Percentiles rank a stretch among this genome's conserved stretches.
phyloP scores from a whole-genome alignment of 2,113 vertebrate species.

The Pelodiscus sinensis region DNA sequence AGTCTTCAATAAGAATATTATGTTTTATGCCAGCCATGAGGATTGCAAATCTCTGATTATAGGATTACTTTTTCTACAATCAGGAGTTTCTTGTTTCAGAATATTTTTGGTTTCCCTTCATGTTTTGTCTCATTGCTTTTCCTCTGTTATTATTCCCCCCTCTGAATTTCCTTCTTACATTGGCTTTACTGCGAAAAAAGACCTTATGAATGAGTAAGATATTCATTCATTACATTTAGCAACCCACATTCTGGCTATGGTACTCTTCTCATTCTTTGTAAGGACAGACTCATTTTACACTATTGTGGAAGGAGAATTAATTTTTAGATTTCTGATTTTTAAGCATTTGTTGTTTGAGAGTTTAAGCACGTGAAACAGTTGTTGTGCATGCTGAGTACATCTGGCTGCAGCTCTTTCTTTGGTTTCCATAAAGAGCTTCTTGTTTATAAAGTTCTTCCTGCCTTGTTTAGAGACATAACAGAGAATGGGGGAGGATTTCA shows the following conservation, averaged over 20 bases:
- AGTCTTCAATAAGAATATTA: not conserved
- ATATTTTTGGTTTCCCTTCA: conserved; percentile 53
- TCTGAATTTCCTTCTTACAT: conserved; percentile 26
- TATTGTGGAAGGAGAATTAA: conserved; percentile 58
- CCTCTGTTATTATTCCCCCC: conserved; percentile 23
- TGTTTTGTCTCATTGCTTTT: conserved; percentile 49
- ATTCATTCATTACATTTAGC: conserved; percentile 65
- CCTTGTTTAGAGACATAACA: not conserved
- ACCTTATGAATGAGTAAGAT: conserved; percentile 53
- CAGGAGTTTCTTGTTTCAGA: conserved; percentile 12
- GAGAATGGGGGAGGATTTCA: not conserved
- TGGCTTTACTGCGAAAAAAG: conserved; percentile 49
- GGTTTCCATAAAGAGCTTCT: not conserved
- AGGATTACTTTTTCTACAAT: conserved; percentile 59
- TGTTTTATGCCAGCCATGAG: not conserved
- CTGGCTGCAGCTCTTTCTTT: conserved; percentile 3
- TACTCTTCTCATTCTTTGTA: conserved; percentile 31
- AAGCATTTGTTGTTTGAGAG: conserved; percentile 52
- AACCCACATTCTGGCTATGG: conserved; percentile 16
- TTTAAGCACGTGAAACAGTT: conserved; percentile 23
- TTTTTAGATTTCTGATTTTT: conserved; percentile 56
- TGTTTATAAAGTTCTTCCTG: not conserved
- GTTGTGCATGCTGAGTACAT: conserved; percentile 38
- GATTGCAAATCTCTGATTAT: conserved; percentile 52
- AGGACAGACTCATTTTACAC: conserved; percentile 21